phyloP scores from a whole-genome alignment of 2,797 vertebrate genomes.

The Morelia viridis region DNA sequence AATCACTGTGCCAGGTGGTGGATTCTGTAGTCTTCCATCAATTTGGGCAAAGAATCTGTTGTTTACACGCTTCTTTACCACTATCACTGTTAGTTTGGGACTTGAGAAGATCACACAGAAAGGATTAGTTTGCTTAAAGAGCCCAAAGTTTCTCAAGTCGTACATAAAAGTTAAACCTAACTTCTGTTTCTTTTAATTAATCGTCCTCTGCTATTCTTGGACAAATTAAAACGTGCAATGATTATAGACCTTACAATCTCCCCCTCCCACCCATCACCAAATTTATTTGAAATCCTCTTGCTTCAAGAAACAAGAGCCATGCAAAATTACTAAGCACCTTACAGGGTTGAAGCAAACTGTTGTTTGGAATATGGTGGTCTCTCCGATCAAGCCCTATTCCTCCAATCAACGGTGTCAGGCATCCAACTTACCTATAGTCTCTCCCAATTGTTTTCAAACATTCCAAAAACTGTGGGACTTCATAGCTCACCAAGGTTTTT shows the following conservation, averaged over 20 bases:
- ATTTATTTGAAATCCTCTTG: neutral
- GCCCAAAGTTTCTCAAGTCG: neutral
- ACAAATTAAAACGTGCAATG: neutral
- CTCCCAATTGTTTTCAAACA: constrained; percentile 82
- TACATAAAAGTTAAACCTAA: neutral
- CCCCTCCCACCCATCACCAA: neutral
- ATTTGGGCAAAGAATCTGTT: constrained; percentile 83
- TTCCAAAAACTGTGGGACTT: constrained; percentile 88
- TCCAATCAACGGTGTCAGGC: neutral
- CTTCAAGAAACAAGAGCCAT: neutral
- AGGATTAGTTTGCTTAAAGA: neutral
- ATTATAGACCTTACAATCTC: neutral
- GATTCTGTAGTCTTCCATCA: constrained; percentile 79
- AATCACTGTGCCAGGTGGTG: constrained; percentile 89
- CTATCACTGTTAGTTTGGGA: constrained; percentile 88
- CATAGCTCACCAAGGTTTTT: constrained; percentile 85
- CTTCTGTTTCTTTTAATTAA: neutral
- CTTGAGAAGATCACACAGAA: constrained; percentile 65
- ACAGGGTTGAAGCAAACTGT: no score
- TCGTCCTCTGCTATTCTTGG: no score
- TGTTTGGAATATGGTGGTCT: neutral
- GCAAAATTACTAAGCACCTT: neutral
- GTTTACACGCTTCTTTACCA: constrained; percentile 91
- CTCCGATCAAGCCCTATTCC: neutral
- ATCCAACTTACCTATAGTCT: constrained; percentile 81